Evolutionary conservation across 2,113 vertebrate genomes (phyloP), one percentile per base, ranked within the genome.

Genomic region (Malurus elegans): DNA sequence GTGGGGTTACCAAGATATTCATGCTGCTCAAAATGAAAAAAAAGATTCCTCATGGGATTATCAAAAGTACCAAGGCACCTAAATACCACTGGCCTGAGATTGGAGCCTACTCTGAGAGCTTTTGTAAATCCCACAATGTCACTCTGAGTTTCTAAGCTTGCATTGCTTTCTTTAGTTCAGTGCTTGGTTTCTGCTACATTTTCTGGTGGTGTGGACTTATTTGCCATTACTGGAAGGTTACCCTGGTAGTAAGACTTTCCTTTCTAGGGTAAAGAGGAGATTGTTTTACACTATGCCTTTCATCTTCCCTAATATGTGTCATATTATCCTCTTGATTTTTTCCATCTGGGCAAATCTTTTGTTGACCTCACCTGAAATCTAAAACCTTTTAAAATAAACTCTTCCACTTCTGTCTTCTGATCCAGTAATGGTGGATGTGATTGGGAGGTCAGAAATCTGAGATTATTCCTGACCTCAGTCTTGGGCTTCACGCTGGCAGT

Each of bases 331-430:
- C 96, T 92, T 97, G 86, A 96, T 91, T 92, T 91, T 69, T 97
- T 96, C 96, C 96, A 96, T 97, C 94, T 97, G 95, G 81, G 34
- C 72, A 90, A 62, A 81, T 96, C 91, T 92, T 94, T 86, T 81
- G 57, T 86, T 88, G 87, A 95, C 89, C 92, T 96, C 93, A 95
- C 94, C 95, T 94, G 95, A 96, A 96, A 96, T 78, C 53, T 82
- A 95, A 96, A 95, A 94, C 94, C 81, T 87, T 95, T 91, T 90
- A 90, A 92, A 96, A 95, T 91, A 96, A 88, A 44, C 76, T 78
- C 20, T 81, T 96, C 88, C 48, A 81, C 61, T 79, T 79, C 87
- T 81, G 23, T 34, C 54, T 81, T 95, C 71, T 89, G 88, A 92
- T 92, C 92, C 79, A 40, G 48, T 53, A 42, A 70, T 44, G 64